Evolutionary conservation across 1,140 invertebrate genomes (phyloP), one percentile per base, ranked within the genome.

Genomic region (Semibalanus balanoides): DNA sequence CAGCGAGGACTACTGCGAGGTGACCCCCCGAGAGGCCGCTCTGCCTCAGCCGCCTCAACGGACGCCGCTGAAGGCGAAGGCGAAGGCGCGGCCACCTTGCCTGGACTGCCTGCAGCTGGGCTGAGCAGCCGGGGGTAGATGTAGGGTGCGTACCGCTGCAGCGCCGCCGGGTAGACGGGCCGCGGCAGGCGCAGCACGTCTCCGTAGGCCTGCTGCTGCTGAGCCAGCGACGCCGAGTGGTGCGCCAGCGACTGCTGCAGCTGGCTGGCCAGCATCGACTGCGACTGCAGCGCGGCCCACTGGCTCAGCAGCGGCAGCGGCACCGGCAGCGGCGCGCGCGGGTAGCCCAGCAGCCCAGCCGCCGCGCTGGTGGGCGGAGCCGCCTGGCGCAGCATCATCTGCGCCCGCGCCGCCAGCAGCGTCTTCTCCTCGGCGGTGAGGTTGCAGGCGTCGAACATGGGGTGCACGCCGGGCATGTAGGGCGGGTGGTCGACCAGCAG

Each of bases 261-360:
- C 70, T 72, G 70, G 9, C 11, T 17, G 7, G 70, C 70, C 70
- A 72, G 70, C 51, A 64, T 25, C n/a, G 70, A 29, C n/a, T 72
- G 70, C 70, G 70, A 72, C n/a, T 72, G 70, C 29, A 72, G 70
- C 70, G 70, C 70, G 7, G 70, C 70, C 70, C 70, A 72, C 28
- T 72, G 70, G 29, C 28, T 72, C 3, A 72, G 70, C 70, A 72
- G 70, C n/a, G 70, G 70, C 70, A 72, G 70, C n/a, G 70, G 70
- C 70, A 72, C 28, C 3, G 70, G 70, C 70, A 72, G n/a, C 28
- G 70, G 70, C n/a, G 70, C n/a, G 28, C n/a, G 70, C 70, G 29
- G 70, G 70, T 28, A 28, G 11, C 25, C 70, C 70, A 30, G 28
- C 25, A 72, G 11, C 19, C 25, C n/a, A 9, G 70, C 22, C 28